Base-by-base conservation (phyloP, 2,888 invertebrate species). In the Drosophila setosimentum region DNA sequence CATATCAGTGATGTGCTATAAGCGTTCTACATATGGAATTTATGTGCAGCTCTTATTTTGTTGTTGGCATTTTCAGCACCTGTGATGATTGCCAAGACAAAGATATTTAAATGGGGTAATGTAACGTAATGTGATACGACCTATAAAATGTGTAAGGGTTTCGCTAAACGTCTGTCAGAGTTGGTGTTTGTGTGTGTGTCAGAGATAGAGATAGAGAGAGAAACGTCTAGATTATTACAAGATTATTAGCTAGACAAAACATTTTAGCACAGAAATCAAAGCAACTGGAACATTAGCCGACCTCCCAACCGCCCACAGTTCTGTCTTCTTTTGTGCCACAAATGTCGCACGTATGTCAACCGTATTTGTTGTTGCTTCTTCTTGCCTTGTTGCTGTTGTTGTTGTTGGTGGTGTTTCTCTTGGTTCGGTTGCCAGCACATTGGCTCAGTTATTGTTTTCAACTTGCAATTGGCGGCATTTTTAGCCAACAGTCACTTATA, bases 181-280 rank as follows among this genome's bases (percentile, higher is more conserved):
- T 45, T 3, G 7, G 40, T 40, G 13, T 11, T 11, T 42, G 21
- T 45, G 45, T 45, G 13, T 42, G 45, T 50, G 53, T 54, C n/a
- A n/a, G 49, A 29, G 18, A 13, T 58, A 13, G 40, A 51, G 55
- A 45, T 37, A 13, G 21, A 27, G 33, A 33, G 53, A 32, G 78
- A 66, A 50, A 50, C 66, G 75, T 86, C 76, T 76, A 80, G 73
- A 83, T 87, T 89, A 79, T 90, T 82, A 75, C 78, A 64, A 80
- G 90, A 90, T 89, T 91, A 76, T 91, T 80, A 91, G 85, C 65
- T 68, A 88, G 89, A 79, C 76, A 70, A 82, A 87, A 80, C 77
- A 71, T 81, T 84, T 80, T 88, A 90, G 76, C 93, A 91, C 83
- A 92, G 90, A 92, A 92, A 92, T 81, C 73, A 88, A 92, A 82